These are phyloP conservation scores for Montipora efflorescens DNA, from an alignment of 64 coral and sea anemone species.

Conservation along the genomic window DNA sequence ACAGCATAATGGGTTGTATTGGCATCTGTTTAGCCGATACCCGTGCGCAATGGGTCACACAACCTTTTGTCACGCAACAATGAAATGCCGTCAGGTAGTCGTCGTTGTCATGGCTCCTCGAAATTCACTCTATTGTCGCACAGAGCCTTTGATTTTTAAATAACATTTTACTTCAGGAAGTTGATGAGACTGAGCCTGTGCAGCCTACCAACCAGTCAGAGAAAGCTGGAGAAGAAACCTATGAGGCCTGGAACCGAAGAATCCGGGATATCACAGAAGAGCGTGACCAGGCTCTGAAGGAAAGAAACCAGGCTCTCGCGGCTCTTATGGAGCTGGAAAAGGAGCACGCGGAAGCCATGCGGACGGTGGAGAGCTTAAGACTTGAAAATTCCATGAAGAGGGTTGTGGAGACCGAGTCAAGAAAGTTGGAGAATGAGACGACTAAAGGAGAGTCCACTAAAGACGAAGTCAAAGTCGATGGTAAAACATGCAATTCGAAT, in stretches of 20 bases:
- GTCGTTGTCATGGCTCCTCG: no score
- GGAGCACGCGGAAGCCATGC: slow-evolving; percentile 70
- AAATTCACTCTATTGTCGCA: no score
- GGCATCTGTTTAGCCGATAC: no score
- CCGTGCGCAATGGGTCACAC: no score
- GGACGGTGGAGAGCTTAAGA: slow-evolving; percentile 62
- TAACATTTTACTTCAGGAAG: no score
- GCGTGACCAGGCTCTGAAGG: slow-evolving; percentile 85
- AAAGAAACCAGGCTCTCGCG: slow-evolving; percentile 87
- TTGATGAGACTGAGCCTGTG: neutral
- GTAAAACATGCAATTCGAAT: neutral
- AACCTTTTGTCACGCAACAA: no score
- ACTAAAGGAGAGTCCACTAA: neutral
- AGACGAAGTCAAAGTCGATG: neutral
- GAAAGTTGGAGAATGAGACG: slow-evolving; percentile 1
- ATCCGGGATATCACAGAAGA: slow-evolving; percentile 83
- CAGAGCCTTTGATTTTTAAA: no score
- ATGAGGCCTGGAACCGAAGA: slow-evolving; percentile 77
- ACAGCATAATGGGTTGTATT: no score
- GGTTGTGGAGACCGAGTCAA: neutral
- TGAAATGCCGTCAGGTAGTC: no score
- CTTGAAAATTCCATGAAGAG: slow-evolving; percentile 47
- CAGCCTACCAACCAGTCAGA: slow-evolving; percentile 18
- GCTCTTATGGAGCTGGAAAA: slow-evolving; percentile 93
- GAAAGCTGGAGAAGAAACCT: slow-evolving; percentile 64